Base-by-base conservation (phyloP, 2,113 vertebrate species). In the Zingel zingel region DNA sequence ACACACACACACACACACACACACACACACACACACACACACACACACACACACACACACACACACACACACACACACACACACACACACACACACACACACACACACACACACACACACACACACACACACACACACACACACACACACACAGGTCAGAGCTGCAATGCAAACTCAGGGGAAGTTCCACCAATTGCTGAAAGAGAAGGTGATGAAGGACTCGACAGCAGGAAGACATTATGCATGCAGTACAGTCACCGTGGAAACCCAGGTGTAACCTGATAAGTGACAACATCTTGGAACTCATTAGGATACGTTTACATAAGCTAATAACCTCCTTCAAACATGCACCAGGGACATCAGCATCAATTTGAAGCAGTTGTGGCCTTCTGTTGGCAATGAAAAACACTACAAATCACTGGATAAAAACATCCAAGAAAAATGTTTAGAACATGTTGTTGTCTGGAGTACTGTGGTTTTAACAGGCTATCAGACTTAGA, bases 131-230 rank as follows among this genome's bases (percentile, higher is more conserved):
- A 51, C 16, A 18, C 15, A 18, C 50, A 30, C 30, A 30, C 30
- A 30, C 30, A 33, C 30, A 33, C 30, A 33, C 30, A 33, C 30
- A 36, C 6, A 36, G 73, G 61, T 82, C 58, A 50, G 43, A 67
- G 33, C 33, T 4, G 39, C 64, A 33, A 76, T 58, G 66, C 69
- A 83, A 85, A 86, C 21, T 72, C 21, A 25, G 36, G 83, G 87
- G 88, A 83, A 88, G 88, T 88, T 85, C 87, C 88, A 43, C 0
- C 13, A 25, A 19, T 47, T 58, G 66, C 21, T 84, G 81, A 86
- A 82, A 87, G 79, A 91, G 86, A 92, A 88, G 84, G 75, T 81
- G 62, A 84, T 81, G 67, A 79, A 81, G 81, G 79, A 72, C 59
- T 69, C 61, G 48, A 56, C 43, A 59, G 64, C 33, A 63, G 70